These are phyloP conservation scores for Odontocolon sp. DNA, from an alignment of 2,888 invertebrate species.

Conservation along the genomic window DNA sequence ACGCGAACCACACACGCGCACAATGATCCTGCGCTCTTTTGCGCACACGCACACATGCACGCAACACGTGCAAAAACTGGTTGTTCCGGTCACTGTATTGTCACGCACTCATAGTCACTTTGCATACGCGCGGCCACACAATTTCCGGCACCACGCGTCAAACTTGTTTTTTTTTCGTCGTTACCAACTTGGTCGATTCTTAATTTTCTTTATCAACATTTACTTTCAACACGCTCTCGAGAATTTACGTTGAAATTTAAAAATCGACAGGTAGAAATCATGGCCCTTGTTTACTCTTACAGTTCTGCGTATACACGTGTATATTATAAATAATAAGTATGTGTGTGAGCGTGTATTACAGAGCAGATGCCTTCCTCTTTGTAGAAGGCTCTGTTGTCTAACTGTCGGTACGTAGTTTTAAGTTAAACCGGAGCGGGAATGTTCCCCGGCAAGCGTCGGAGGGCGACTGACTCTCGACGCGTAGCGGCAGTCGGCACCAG, in stretches of 20 bases:
- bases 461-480: constrained; percentile 70
- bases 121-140: constrained; percentile 44
- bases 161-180: constrained; percentile 5
- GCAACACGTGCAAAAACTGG: constrained; percentile 42
- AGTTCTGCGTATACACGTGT: background rate
- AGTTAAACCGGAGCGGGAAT: constrained; percentile 51
- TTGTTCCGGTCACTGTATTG: constrained; percentile 62
- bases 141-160: constrained; percentile 43
- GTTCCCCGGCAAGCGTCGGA: constrained; percentile 63
- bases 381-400: background rate
- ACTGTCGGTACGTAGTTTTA: background rate
- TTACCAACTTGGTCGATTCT: background rate
- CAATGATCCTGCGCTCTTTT: constrained; percentile 17
- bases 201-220: constrained; percentile 4
- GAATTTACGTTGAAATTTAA: constrained; percentile 32
- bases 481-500: constrained; percentile 58
- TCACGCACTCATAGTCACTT: constrained; percentile 77
- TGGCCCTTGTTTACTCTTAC: constrained; percentile 2
- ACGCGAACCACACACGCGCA: constrained; percentile 4
- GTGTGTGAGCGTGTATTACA: background rate
- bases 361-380: background rate
- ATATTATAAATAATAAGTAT: background rate
- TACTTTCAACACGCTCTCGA: constrained; percentile 25
- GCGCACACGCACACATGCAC: constrained; percentile 19
- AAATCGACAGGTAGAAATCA: constrained; percentile 17